Conservation (phyloP, 2,113 vertebrate genomes). For the Mesocricetus auratus region DNA sequence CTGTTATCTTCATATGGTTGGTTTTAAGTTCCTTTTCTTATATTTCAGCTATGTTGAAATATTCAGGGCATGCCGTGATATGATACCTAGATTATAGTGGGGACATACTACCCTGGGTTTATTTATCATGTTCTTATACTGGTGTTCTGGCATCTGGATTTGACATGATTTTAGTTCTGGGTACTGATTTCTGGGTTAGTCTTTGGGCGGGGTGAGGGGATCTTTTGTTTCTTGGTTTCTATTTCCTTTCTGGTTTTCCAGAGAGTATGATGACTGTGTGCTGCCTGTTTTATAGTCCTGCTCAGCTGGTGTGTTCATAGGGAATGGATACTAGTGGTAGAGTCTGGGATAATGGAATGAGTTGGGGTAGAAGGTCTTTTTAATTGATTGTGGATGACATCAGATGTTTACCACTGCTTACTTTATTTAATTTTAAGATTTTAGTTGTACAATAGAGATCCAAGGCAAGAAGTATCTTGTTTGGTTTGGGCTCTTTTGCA, state of each 20-base stretch:
- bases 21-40: neutral
- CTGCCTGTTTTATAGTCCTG: neutral
- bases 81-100: neutral
- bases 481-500: neutral
- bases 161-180: neutral
- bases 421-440: slow-evolving; percentile 7
- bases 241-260: neutral
- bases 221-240: neutral
- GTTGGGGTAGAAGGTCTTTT: neutral
- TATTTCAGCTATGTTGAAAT: neutral
- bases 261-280: neutral
- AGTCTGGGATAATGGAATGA: neutral
- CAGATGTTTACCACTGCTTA: neutral
- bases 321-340: neutral
- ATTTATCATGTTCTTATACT: neutral
- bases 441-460: neutral
- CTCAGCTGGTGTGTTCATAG: neutral
- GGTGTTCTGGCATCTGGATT: neutral
- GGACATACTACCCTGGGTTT: neutral
- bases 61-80: neutral
- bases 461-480: neutral
- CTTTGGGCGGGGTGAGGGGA: neutral
- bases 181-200: neutral
- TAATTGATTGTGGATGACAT: neutral
- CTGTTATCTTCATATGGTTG: neutral